phyloP scores from a whole-genome alignment of 2,797 vertebrate genomes.

The Crenuchus spilurus region DNA sequence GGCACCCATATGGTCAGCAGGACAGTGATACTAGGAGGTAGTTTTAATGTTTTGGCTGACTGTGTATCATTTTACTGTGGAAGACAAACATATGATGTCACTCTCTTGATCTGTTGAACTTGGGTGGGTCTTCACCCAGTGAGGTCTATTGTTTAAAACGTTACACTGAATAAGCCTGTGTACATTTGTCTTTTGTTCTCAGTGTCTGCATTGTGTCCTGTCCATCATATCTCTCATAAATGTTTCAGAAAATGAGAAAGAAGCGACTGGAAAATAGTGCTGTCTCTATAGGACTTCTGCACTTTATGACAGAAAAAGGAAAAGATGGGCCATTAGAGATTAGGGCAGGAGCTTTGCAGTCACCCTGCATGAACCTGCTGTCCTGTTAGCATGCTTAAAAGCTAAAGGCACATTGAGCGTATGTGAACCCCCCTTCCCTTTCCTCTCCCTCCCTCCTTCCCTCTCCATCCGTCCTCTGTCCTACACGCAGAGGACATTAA shows the following conservation, averaged over 20 bases:
- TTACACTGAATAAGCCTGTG: too few species aligned
- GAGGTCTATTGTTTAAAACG: too few species aligned
- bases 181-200: too few species aligned
- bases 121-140: too few species aligned
- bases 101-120: too few species aligned
- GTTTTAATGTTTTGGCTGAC: too few species aligned
- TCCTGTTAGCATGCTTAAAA: constrained; percentile 54
- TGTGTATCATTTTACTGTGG: too few species aligned
- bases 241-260: neutral
- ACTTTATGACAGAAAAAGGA: neutral
- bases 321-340: neutral
- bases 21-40: too few species aligned
- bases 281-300: neutral
- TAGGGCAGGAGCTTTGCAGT: constrained; percentile 21
- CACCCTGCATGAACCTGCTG: constrained; percentile 57
- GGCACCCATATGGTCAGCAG: too few species aligned
- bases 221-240: neutral
- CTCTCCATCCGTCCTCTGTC: constrained; percentile 53
- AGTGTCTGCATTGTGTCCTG: too few species aligned
- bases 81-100: too few species aligned
- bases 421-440: neutral
- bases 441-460: constrained; percentile 31
- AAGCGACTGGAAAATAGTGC: neutral
- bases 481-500: constrained; percentile 69
- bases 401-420: neutral